Conservation (phyloP, 92 coral and sea anemone genomes). For the Palythoa caribaeorum region DNA sequence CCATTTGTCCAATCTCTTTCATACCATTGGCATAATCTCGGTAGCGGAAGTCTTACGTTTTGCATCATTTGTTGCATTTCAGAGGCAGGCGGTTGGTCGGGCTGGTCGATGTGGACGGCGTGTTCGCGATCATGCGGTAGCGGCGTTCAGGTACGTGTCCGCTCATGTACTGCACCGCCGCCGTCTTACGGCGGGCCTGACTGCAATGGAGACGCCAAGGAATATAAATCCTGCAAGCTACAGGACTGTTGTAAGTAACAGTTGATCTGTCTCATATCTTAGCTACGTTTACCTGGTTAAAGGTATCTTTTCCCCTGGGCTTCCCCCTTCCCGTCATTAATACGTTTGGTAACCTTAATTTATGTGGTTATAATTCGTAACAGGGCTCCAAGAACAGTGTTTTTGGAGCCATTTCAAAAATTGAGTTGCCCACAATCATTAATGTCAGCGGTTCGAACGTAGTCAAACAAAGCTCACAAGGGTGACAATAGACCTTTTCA, state of each 20-base stretch:
- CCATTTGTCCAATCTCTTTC: too few species aligned
- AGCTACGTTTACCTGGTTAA: too few species aligned
- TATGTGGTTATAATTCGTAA: too few species aligned
- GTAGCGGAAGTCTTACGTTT: background rate
- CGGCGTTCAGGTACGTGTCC: constrained; percentile 83
- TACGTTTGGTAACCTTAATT: too few species aligned
- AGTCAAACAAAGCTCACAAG: too few species aligned
- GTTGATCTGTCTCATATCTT: background rate
- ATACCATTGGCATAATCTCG: too few species aligned
- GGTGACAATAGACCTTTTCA: too few species aligned
- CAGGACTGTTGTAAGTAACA: constrained; percentile 94
- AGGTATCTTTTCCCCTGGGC: background rate
- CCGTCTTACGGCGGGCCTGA: constrained; percentile 92
- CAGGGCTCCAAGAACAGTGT: too few species aligned
- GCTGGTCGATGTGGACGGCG: constrained; percentile 97
- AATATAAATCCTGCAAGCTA: constrained; percentile 93
- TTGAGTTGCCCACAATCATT: too few species aligned
- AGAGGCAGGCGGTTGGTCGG: constrained; percentile 99
- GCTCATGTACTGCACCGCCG: constrained; percentile 92
- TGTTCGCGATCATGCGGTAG: constrained; percentile 97
- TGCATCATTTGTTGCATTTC: background rate
- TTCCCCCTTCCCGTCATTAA: background rate
- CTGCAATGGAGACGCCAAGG: constrained; percentile 84
- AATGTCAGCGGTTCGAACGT: too few species aligned
- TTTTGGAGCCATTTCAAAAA: too few species aligned